These are phyloP conservation scores for Oreochromis grahami DNA, from an alignment of 2,797 vertebrate genomes.

Conservation along the genomic window DNA sequence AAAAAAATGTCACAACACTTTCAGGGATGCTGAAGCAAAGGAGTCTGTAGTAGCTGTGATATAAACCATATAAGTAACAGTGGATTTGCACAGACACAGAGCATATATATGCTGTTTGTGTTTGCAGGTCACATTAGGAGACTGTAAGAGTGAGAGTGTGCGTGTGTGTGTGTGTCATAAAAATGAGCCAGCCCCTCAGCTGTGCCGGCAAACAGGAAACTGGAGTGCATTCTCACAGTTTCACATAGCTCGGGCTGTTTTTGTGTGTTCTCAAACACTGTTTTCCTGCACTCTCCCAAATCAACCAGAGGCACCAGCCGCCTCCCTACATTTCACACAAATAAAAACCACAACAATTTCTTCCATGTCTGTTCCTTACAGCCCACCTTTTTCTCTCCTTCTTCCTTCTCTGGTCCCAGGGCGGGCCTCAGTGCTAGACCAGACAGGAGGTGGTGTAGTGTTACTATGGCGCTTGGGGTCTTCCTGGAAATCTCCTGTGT, in stretches of 20 bases:
- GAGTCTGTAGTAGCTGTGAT: not conserved
- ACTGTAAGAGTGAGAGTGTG: not conserved
- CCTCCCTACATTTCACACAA: conserved; percentile 7
- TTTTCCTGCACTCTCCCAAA: conserved; percentile 8
- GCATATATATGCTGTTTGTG: conserved; percentile 3
- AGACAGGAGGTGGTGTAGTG: conserved; percentile 43
- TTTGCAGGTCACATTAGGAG: conserved; percentile 9
- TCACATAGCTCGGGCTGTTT: conserved; percentile 47
- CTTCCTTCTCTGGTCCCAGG: conserved; percentile 28
- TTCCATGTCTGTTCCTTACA: not conserved
- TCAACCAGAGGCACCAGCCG: conserved; percentile 5
- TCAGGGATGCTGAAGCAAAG: not conserved
- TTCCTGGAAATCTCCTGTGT: conserved; percentile 43
- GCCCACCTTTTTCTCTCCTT: conserved; percentile 14
- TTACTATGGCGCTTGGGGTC: conserved; percentile 48
- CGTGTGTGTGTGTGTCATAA: not conserved
- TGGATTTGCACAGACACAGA: not conserved
- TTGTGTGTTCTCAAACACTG: conserved; percentile 2
- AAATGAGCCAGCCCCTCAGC: conserved; percentile 55
- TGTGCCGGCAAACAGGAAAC: conserved; percentile 72
- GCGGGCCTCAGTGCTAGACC: conserved; percentile 31
- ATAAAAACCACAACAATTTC: conserved; percentile 7
- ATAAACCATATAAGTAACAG: not conserved
- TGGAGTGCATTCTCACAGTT: conserved; percentile 54
- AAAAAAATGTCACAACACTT: not conserved